phyloP scores from a whole-genome alignment of 2,113 vertebrate genomes.

The Actenoides hombroni region DNA sequence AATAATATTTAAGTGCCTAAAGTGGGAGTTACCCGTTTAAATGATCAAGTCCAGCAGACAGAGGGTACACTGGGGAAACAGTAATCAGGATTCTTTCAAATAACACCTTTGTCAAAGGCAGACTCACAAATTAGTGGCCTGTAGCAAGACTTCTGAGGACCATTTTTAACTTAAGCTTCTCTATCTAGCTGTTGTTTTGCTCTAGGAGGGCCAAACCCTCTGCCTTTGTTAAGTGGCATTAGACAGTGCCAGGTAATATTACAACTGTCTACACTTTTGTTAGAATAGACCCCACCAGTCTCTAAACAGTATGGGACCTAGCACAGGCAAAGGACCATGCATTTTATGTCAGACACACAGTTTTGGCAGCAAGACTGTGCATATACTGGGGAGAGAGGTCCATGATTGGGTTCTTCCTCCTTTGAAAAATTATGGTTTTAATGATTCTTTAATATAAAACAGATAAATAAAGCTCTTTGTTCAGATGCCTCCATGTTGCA shows the following conservation, averaged over 20 bases:
- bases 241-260: neutral
- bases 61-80: neutral
- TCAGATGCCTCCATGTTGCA: neutral
- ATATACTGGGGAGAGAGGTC: neutral
- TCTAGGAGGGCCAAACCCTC: neutral
- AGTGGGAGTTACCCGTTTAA: neutral
- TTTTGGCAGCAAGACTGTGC: neutral
- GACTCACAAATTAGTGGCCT: neutral
- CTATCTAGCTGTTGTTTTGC: neutral
- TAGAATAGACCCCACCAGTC: neutral
- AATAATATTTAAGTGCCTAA: neutral
- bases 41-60: neutral
- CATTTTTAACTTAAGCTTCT: neutral
- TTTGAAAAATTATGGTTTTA: neutral
- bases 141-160: neutral
- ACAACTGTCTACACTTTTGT: neutral
- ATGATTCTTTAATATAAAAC: neutral
- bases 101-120: neutral
- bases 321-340: neutral
- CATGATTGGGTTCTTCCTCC: neutral
- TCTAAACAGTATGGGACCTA: neutral
- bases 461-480: neutral
- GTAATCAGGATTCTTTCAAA: neutral
- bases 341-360: neutral
- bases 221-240: neutral